Evolutionary conservation across 23 tunicate genomes (phyloP), one percentile per base, ranked within the genome.

Genomic region (Aplidium turbinatum): DNA sequence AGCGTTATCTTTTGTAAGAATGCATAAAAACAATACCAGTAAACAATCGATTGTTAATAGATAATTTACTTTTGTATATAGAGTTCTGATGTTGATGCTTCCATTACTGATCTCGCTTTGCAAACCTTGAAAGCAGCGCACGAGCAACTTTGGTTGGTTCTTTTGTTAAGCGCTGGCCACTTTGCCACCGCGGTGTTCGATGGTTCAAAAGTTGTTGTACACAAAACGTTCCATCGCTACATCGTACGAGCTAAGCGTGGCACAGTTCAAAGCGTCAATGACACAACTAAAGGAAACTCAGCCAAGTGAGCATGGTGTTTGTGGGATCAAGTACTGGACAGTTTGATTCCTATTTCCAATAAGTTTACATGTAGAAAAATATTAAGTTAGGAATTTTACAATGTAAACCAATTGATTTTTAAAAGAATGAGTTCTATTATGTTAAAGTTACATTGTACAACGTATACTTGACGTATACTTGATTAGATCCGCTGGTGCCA

Each of bases 401-500:
- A n/a, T n/a, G n/a, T n/a, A n/a, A n/a, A n/a, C n/a, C n/a, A n/a
- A n/a, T n/a, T n/a, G n/a, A n/a, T n/a, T n/a, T n/a, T n/a, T n/a
- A n/a, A n/a, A n/a, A n/a, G n/a, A n/a, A n/a, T n/a, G n/a, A n/a
- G n/a, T n/a, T 11, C 25, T 57, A 19, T 57, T 21, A 9, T 19
- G 16, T 16, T 21, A 19, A 57, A 57, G 9, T 13, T 13, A 21
- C n/a, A 19, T 9, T 57, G 16, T 16, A 13, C n/a, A 21, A 18
- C 11, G 27, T 31, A 16, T 27, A 30, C 38, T 50, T 50, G 55
- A 47, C 31, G n/a, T n/a, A n/a, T n/a, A n/a, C n/a, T n/a, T n/a
- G n/a, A n/a, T n/a, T n/a, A 90, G 87, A 68, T 91, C 97, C 27
- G 97, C 85, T 30, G 97, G 97, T 9, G 91, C 97, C 16, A 78